These are phyloP conservation scores for Danio aesculapii DNA, from an alignment of 2,797 vertebrate genomes.

Conservation along the genomic window DNA sequence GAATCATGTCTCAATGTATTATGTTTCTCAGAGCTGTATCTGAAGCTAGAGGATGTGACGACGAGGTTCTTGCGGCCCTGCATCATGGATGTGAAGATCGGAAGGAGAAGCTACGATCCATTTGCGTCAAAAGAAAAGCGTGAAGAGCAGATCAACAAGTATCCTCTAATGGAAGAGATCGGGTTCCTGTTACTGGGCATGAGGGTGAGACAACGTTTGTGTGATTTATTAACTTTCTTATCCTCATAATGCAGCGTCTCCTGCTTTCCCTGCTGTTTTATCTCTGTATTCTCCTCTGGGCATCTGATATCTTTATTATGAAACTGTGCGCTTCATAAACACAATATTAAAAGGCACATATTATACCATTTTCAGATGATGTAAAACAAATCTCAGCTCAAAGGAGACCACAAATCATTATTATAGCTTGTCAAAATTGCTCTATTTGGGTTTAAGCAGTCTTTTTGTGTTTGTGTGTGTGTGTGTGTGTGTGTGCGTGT, in stretches of 20 bases:
- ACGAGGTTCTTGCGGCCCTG: constrained; percentile 84
- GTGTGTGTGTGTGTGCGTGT: too few relatives aligned
- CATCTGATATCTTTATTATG: constrained; percentile 18
- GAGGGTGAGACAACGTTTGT: constrained; percentile 81
- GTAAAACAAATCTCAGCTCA: too few relatives aligned
- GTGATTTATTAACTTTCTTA: background rate
- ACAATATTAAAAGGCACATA: background rate
- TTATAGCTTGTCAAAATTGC: too few relatives aligned
- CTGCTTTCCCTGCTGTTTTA: background rate
- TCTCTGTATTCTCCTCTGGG: background rate
- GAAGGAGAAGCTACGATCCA: constrained; percentile 87
- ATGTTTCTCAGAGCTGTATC: constrained; percentile 77
- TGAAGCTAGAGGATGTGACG: constrained; percentile 92
- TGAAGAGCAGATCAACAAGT: constrained; percentile 88
- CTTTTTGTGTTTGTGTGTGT: too few relatives aligned
- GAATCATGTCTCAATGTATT: background rate
- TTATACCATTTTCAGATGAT: too few relatives aligned
- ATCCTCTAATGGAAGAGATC: constrained; percentile 89
- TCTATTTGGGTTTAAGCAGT: too few relatives aligned
- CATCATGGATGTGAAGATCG: constrained; percentile 92
- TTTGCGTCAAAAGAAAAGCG: constrained; percentile 86
- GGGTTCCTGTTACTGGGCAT: constrained; percentile 89
- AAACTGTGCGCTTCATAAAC: constrained; percentile 1
- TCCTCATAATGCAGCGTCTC: background rate
- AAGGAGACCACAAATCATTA: too few relatives aligned